Evolutionary conservation across 2,888 invertebrate genomes (phyloP), one percentile per base, ranked within the genome.

Genomic region (Thyatira batis): DNA sequence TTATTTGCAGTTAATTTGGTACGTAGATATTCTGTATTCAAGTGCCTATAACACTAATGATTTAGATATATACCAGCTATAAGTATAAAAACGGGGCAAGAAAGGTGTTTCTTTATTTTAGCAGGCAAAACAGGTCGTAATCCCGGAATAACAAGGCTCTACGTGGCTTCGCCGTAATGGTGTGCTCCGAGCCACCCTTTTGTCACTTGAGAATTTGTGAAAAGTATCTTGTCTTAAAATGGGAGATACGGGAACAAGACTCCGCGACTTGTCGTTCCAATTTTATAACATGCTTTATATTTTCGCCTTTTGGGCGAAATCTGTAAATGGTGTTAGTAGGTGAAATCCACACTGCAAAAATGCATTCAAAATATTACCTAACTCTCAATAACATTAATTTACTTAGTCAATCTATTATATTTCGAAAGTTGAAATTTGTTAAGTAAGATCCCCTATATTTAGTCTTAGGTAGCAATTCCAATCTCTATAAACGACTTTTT

Each of bases 101-200:
- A 43, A 28, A 51, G 56, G 48, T 20, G 58, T 61, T 52, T 57
- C 64, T 59, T 65, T 63, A 64, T 71, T 68, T 65, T 64, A 58
- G 46, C 58, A 52, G 54, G 62, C 55, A 57, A 64, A 63, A 51
- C 55, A 55, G 54, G 58, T 58, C 55, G 57, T 77, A 74, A 75
- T 74, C 71, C 71, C 33, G 58, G 56, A 71, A 74, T 78, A 82
- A 80, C 73, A 76, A 80, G 74, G 58, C 65, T 55, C 63, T 59
- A 53, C 55, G 66, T 60, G 55, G 53, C 51, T 50, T 52, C 45
- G 50, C 53, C 54, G 60, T 79, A 80, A 81, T 75, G 67, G 70
- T 53, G 67, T 71, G 63, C 74, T 78, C 64, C 46, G 54, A 55
- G 39, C 50, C 58, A 52, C 68, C 67, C 65, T 62, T 65, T 70